Evolutionary conservation across 1,140 invertebrate species (phyloP), one percentile per base, ranked within the genome.

Genomic region (Onthophagus taurus): DNA sequence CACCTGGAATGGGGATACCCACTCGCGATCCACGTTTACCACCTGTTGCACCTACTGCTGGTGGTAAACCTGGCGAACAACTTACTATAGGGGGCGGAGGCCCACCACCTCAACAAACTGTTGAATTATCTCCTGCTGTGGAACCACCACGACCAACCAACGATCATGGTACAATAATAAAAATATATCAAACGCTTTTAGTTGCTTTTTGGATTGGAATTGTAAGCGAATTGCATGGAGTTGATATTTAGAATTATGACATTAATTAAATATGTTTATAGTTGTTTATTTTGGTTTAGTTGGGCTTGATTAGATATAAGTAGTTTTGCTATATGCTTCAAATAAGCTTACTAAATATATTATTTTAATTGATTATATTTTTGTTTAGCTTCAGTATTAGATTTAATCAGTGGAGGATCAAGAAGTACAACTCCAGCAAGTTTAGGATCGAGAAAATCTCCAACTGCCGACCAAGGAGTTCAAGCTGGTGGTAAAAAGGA

Each of bases 401-500:
- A 88, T 65, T 71, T 86, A 52, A 81, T 88, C 55, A 75, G 80
- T 45, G 48, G 50, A 48, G 60, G 59, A 12, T 80, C 78, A n/a
- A 72, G 83, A 34, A 84, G 83, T 24, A 82, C 81, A 26, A 89
- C 85, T 9, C 83, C 83, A 23, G 80, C 78, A 19, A 75, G 77
- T 41, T 64, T 78, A 43, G 59, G 80, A 38, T 72, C 79, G 26
- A 71, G 80, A 58, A 81, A 87, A 66, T 85, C 85, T 50, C 84
- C 86, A 29, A 88, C 86, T 3, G 77, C 79, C 44, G 89, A 93
- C 64, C 82, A 89, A 60, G 77, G 80, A 45, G 81, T 81, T 37
- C 87, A 92, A 66, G 57, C 55, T 6, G 57, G 59, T 11, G 54
- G 54, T 18, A 49, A 49, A 17, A 51, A 50, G 20, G 58, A 63